Percentiles rank a stretch among this genome's conserved stretches.
phyloP scores from a whole-genome alignment of 2,888 invertebrate species.

The Pocota personata region DNA sequence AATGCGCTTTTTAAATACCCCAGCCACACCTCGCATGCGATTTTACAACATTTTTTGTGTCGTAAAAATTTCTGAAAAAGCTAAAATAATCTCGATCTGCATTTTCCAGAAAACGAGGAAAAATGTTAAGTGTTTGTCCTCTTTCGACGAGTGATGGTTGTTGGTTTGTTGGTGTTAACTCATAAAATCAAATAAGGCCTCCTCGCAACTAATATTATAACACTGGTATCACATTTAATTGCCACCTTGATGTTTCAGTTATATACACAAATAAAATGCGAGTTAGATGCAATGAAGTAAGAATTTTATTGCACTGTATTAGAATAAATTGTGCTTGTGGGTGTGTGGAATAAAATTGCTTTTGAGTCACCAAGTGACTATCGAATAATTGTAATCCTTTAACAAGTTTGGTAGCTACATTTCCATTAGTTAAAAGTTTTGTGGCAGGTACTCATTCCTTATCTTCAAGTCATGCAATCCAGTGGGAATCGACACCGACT shows the following conservation, averaged over 20 bases:
- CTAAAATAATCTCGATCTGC: constrained; percentile 9
- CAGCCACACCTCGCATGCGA: constrained; percentile 44
- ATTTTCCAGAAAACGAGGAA: background rate
- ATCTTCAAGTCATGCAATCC: too few relatives aligned
- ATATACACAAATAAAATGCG: background rate
- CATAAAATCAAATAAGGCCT: constrained; percentile 46
- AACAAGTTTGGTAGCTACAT: too few relatives aligned
- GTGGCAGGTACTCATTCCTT: too few relatives aligned
- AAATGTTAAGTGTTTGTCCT: background rate
- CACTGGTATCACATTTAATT: constrained; percentile 37
- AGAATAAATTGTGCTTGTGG: background rate
- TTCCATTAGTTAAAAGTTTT: too few relatives aligned
- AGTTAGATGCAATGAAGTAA: constrained; percentile 27
- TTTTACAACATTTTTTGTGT: constrained; percentile 15
- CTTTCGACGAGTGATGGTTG: background rate
- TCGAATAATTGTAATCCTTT: too few relatives aligned
- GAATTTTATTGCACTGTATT: constrained; percentile 14
- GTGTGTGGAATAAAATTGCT: background rate
- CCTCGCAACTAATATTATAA: constrained; percentile 23
- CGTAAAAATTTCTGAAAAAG: constrained; percentile 23
- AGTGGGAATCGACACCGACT: too few relatives aligned
- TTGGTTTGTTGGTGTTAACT: constrained; percentile 25
- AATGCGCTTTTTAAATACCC: constrained; percentile 8
- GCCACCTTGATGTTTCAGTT: constrained; percentile 20
- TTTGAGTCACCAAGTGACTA: background rate